Base-by-base conservation (phyloP, 2,797 vertebrate species). In the Capromys pilorides region DNA sequence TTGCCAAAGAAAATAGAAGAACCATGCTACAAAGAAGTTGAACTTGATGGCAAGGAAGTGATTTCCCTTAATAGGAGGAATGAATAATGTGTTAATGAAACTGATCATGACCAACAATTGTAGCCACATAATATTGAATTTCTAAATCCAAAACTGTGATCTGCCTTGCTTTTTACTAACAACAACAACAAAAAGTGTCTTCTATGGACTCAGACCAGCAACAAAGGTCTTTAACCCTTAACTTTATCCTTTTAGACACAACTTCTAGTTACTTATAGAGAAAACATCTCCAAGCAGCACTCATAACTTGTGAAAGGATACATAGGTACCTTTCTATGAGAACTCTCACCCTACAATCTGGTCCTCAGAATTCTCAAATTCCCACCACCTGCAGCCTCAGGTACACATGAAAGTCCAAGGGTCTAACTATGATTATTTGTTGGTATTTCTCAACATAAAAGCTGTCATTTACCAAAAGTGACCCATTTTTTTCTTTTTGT, bases 91-190 rank as follows among this genome's bases (percentile, higher is more conserved):
- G 83, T 92, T 91, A 86, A 97, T 69, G 79, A 75, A 71, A 92
- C 33, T 79, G 64, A 93, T 81, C 83, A 94, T 86, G 92, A 92
- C 95, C 88, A 85, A 95, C 96, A 96, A 96, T 22, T 24, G n/a
- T 75, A 88, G 96, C 94, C 86, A 94, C 82, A 94, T 96, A 96
- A 89, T 31, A 92, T 83, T 95, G 91, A 80, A 91, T 61, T 51
- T 94, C 82, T 95, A 94, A 95, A 89, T 96, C 78, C 57, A 86
- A 88, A 95, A 96, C 18, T 93, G 41, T 75, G 94, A 73, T 95
- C 97, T 89, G 94, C 66, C 95, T 97, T 97, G 49, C 90, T 85
- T 95, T 96, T 82, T 88, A 95, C 94, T 96, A 96, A 97, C 96
- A 90, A 67, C 82, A 41, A 62, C 21, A 51, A 62, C 61, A 86